Percentiles rank a stretch among this genome's conserved stretches.
phyloP scores from a whole-genome alignment of 2,797 vertebrate genomes.

The Gorsachius magnificus region DNA sequence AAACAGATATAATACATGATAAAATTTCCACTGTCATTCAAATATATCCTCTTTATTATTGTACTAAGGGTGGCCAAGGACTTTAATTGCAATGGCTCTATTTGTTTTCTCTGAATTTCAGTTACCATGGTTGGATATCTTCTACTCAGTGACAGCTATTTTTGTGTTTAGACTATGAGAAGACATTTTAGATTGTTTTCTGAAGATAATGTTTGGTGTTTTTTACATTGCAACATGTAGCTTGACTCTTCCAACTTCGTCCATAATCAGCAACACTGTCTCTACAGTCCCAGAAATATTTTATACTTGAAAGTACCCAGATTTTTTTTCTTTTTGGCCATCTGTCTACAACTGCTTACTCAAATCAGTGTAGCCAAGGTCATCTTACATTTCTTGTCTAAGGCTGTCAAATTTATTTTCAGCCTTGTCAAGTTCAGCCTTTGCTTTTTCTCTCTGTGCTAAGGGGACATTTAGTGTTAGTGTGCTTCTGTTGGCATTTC shows the following conservation, averaged over 20 bases:
- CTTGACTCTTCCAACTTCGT: neutral
- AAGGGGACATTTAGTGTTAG: neutral
- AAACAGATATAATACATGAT: neutral
- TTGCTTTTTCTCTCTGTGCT: slow-evolving; percentile 8
- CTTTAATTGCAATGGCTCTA: neutral
- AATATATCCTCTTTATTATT: neutral
- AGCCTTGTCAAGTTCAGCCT: slow-evolving; percentile 24
- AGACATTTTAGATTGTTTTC: neutral
- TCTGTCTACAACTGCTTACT: slow-evolving; percentile 18
- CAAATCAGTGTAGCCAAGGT: neutral
- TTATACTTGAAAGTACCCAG: neutral
- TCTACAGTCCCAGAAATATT: neutral
- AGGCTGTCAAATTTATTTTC: slow-evolving; percentile 51
- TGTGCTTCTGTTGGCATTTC: slow-evolving; percentile 20
- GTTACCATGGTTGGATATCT: neutral
- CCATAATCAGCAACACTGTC: neutral
- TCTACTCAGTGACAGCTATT: neutral
- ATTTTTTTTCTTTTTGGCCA: slow-evolving; percentile 16
- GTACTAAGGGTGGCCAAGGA: neutral
- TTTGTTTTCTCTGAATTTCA: neutral
- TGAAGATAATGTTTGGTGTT: neutral
- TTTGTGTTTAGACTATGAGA: neutral
- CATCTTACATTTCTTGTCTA: slow-evolving; percentile 8
- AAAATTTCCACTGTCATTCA: neutral
- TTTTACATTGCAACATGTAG: neutral